phyloP scores from a whole-genome alignment of 2,113 vertebrate species.

The Hemiprocne comata region DNA sequence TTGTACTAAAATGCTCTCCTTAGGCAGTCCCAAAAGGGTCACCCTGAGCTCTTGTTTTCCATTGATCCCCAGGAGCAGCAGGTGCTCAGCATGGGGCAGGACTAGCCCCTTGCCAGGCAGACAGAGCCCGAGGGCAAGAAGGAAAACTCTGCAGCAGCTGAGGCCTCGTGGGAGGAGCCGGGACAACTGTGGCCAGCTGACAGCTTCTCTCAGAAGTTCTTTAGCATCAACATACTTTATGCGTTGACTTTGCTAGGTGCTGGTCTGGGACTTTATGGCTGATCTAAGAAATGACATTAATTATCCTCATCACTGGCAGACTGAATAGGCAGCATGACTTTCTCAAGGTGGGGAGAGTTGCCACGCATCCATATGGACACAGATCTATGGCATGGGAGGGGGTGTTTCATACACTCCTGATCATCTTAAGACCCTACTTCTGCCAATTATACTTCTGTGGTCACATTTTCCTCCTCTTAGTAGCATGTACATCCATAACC shows the following conservation, averaged over 20 bases:
- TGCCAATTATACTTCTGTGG: not conserved
- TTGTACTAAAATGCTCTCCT: not conserved
- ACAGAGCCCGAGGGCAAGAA: fast-evolving
- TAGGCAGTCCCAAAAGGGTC: not conserved
- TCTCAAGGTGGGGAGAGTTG: not conserved
- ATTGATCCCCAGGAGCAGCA: not conserved
- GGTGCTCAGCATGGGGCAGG: not conserved
- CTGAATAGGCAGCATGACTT: not conserved
- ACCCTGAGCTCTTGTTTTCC: fast-evolving
- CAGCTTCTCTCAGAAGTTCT: not conserved
- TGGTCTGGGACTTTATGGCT: not conserved
- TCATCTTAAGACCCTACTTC: not conserved
- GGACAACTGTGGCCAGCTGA: not conserved
- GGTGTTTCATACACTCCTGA: not conserved
- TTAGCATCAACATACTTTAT: not conserved
- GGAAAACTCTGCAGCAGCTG: not conserved
- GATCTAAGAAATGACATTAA: not conserved
- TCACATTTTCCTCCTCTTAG: not conserved
- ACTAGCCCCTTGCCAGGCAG: not conserved
- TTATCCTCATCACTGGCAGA: not conserved
- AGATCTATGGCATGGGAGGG: not conserved
- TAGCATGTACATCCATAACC: not conserved
- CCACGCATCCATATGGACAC: not conserved
- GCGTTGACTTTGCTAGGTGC: not conserved
- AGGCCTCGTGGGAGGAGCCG: not conserved